Percentiles rank a stretch among this genome's conserved stretches.
These are phyloP conservation scores for Zosterops hypoxanthus DNA, from an alignment of 2,113 vertebrate species.

Conservation along the genomic window DNA sequence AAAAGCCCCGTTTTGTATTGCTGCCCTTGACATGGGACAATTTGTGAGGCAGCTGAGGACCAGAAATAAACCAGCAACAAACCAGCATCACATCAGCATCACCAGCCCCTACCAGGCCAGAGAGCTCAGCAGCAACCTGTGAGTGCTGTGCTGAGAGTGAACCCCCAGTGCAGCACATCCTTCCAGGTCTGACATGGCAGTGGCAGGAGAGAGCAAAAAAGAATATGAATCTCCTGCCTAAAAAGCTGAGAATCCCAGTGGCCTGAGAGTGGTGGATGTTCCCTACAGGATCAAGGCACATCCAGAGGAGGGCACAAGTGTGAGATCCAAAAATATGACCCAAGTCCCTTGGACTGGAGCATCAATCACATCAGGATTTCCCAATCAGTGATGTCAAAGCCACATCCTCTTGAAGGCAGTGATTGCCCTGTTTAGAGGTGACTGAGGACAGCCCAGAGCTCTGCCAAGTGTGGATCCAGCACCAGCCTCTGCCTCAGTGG, in stretches of 20 bases:
- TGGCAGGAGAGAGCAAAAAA: background rate
- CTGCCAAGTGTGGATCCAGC: background rate
- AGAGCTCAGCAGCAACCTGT: accelerated
- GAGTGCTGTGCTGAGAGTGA: background rate
- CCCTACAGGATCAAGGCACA: background rate
- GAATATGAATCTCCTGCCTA: background rate
- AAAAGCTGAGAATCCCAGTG: background rate
- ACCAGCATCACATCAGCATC: accelerated
- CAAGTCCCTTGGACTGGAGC: background rate
- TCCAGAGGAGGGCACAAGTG: background rate
- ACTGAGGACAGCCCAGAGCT: background rate
- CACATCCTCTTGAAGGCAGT: background rate
- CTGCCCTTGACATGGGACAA: background rate
- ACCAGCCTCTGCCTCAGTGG: background rate
- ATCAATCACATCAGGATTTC: background rate
- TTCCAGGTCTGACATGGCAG: background rate
- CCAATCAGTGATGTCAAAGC: background rate
- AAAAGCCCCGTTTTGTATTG: background rate
- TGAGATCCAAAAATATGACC: background rate
- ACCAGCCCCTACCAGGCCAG: accelerated
- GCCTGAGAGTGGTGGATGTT: background rate
- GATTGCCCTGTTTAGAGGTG: background rate
- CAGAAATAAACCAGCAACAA: background rate
- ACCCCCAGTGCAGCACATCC: background rate
- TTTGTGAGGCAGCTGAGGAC: background rate